These are phyloP conservation scores for Notechis scutatus DNA, from an alignment of 2,113 vertebrate genomes.

Conservation along the genomic window DNA sequence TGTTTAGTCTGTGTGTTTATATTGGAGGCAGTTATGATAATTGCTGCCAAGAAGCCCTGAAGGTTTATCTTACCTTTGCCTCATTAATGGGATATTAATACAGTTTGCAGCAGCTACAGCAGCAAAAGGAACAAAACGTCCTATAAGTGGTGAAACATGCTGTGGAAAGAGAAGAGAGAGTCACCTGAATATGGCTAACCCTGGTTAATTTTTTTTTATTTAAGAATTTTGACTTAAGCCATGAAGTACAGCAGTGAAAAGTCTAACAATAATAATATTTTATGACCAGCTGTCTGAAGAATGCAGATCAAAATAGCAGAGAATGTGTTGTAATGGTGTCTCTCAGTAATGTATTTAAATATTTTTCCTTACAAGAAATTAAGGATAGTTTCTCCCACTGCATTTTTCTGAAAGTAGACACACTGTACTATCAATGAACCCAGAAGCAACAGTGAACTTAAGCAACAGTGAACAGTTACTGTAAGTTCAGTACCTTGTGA, in stretches of 20 bases:
- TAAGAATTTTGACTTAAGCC: not conserved
- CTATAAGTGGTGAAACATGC: slow-evolving; percentile 90
- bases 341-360: not conserved
- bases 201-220: not conserved
- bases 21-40: not conserved
- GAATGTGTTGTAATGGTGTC: not conserved
- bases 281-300: not conserved
- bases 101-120: slow-evolving; percentile 98
- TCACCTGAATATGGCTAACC: not conserved
- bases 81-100: slow-evolving; percentile 98
- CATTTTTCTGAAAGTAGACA: not conserved
- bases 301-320: not conserved
- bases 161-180: slow-evolving; percentile 56
- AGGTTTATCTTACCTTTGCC: slow-evolving; percentile 85
- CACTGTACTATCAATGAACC: not conserved
- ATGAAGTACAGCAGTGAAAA: not conserved
- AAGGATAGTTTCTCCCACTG: not conserved
- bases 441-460: not conserved
- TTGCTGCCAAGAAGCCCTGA: not conserved
- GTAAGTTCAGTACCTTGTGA: not conserved
- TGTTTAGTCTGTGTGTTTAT: not conserved
- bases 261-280: not conserved
- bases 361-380: not conserved
- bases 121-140: slow-evolving; percentile 96
- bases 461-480: not conserved